Evolutionary conservation across 1,140 invertebrate genomes (phyloP).

Genomic region (Tachypleus tridentatus): DNA sequence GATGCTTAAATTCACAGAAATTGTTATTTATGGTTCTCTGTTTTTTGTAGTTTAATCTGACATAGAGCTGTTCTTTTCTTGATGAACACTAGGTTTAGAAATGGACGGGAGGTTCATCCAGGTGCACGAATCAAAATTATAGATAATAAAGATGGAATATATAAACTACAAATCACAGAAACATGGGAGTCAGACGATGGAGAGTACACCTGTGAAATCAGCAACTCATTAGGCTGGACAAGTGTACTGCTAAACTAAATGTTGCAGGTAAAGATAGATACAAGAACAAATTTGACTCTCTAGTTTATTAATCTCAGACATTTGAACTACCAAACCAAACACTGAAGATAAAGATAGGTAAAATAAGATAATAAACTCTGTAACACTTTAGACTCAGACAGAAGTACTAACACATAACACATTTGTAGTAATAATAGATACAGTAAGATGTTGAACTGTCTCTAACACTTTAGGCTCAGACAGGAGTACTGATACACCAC

Average conservation of each 20-base stretch:
- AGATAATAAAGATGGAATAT: slow-evolving; percentile 51
- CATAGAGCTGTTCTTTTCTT: not conserved
- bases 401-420: too few species aligned
- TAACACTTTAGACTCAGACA: too few species aligned
- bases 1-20: too few species aligned
- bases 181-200: slow-evolving; percentile 85
- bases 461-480: too few species aligned
- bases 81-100: slow-evolving; percentile 66
- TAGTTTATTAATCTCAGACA: too few species aligned
- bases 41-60: not conserved
- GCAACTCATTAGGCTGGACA: slow-evolving; percentile 76
- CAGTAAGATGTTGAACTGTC: too few species aligned
- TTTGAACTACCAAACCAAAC: too few species aligned
- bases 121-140: slow-evolving; percentile 51
- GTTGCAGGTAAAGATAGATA: slow-evolving; percentile 17
- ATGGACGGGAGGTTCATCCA: slow-evolving; percentile 33
- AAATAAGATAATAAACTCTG: too few species aligned
- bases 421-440: too few species aligned
- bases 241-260: slow-evolving; percentile 58
- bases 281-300: too few species aligned
- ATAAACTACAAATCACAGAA: slow-evolving; percentile 77
- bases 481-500: too few species aligned
- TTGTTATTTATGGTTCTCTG: not conserved
- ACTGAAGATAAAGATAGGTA: too few species aligned
- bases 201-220: slow-evolving; percentile 91